These are phyloP conservation scores for Phthorimaea operculella DNA, from an alignment of 1,140 invertebrate species.

Conservation along the genomic window DNA sequence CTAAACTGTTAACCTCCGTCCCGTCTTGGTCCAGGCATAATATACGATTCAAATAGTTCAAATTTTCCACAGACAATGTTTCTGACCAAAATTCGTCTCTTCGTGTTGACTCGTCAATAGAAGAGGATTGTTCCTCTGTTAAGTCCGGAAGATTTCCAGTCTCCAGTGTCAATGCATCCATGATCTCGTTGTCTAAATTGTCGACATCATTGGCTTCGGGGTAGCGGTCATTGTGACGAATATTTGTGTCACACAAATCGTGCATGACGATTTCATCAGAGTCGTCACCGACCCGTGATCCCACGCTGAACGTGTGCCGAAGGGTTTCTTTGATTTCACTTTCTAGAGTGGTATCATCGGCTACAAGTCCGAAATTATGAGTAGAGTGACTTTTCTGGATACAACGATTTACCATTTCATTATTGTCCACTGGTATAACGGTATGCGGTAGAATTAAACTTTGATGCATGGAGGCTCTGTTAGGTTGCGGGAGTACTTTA, in stretches of 20 bases:
- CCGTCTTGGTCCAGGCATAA: slow-evolving; percentile 38
- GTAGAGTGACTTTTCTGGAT: slow-evolving; percentile 46
- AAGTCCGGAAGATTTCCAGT: slow-evolving; percentile 45
- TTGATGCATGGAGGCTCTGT: slow-evolving; percentile 26
- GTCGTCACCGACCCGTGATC: slow-evolving; percentile 15
- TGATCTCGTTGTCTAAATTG: slow-evolving; percentile 47
- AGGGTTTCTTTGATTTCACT: slow-evolving; percentile 12
- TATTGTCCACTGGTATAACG: slow-evolving; percentile 17
- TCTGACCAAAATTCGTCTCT: slow-evolving; percentile 41
- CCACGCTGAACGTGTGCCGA: slow-evolving; percentile 17
- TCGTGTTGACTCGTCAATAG: slow-evolving; percentile 42
- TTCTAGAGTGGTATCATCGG: slow-evolving; percentile 13
- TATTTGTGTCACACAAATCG: slow-evolving; percentile 46
- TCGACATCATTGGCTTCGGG: slow-evolving; percentile 47
- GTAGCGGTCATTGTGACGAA: slow-evolving; percentile 50
- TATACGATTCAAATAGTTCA: slow-evolving; percentile 42
- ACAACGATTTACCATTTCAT: slow-evolving; percentile 18
- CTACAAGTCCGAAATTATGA: slow-evolving; percentile 28
- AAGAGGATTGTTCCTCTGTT: slow-evolving; percentile 47
- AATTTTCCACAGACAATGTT: slow-evolving; percentile 30
- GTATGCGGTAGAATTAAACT: slow-evolving; percentile 30
- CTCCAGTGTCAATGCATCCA: slow-evolving; percentile 43
- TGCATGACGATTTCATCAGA: slow-evolving; percentile 8
- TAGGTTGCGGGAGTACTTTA: slow-evolving; percentile 3
- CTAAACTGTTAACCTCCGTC: slow-evolving; percentile 30